Percentiles rank a stretch among this genome's conserved stretches.
Evolutionary conservation across 2,888 invertebrate species (phyloP).

Genomic region (Hyles lineata): DNA sequence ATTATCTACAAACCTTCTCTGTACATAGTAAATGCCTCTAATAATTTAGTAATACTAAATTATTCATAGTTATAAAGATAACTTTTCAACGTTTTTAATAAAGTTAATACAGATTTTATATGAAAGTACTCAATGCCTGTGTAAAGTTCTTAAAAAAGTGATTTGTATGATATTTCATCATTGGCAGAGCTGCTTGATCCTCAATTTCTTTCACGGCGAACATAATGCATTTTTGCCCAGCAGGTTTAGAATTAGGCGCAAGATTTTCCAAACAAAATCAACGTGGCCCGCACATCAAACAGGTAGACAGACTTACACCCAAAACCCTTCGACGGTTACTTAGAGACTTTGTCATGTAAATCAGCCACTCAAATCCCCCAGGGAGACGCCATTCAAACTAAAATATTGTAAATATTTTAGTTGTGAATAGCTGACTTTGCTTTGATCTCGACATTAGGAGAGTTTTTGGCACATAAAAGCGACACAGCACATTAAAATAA

Average conservation of each 20-base stretch:
- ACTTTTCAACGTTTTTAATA: no score
- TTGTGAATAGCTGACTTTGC: constrained; percentile 49
- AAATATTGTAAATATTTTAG: constrained; percentile 76
- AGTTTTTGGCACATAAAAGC: background rate
- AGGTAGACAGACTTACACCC: constrained; percentile 35
- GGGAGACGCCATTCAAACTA: constrained; percentile 65
- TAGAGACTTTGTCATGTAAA: constrained; percentile 80
- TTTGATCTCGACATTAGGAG: constrained; percentile 18
- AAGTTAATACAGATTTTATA: no score
- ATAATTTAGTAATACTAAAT: no score
- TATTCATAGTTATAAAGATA: no score
- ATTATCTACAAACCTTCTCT: no score
- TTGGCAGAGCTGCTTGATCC: no score
- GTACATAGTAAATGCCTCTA: no score
- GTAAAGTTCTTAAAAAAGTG: no score
- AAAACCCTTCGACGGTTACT: constrained; percentile 70
- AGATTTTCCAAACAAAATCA: constrained; percentile 2
- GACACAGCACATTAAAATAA: background rate
- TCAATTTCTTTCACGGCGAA: background rate
- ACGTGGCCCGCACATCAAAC: constrained; percentile 15
- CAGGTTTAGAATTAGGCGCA: background rate
- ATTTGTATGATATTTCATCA: no score
- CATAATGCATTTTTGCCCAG: background rate
- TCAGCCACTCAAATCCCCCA: constrained; percentile 67
- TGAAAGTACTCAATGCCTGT: no score